phyloP scores from a whole-genome alignment of 2,113 vertebrate species.

The Ptyas mucosa region DNA sequence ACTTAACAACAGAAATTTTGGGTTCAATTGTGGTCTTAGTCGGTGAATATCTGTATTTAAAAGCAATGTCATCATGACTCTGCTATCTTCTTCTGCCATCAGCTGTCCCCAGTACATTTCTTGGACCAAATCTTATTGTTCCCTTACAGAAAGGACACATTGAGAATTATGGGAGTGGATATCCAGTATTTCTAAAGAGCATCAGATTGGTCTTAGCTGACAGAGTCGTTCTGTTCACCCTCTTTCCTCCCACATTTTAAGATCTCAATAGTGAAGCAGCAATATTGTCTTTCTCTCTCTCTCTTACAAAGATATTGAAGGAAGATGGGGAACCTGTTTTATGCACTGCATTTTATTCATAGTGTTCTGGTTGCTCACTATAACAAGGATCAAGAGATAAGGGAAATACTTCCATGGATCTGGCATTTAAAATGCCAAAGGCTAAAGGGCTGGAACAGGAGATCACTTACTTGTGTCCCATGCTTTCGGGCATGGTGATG shows the following conservation, averaged over 20 bases:
- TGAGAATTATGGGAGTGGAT: too few species aligned
- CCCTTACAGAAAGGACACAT: too few species aligned
- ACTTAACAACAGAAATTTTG: too few species aligned
- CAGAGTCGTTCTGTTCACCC: background rate
- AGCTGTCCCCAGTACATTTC: background rate
- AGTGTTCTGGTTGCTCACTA: background rate
- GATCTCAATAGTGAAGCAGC: background rate
- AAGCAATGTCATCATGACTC: background rate
- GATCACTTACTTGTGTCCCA: slow-evolving; percentile 87
- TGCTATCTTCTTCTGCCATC: background rate
- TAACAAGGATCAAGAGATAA: background rate
- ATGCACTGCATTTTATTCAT: background rate
- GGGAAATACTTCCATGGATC: background rate
- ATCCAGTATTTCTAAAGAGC: too few species aligned
- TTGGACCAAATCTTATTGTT: background rate
- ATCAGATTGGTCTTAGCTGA: background rate
- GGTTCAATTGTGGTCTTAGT: too few species aligned
- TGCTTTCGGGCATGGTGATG: slow-evolving; percentile 83
- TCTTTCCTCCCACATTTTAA: background rate
- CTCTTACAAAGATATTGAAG: background rate
- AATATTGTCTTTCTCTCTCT: background rate
- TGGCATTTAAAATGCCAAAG: background rate
- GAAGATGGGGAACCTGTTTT: background rate
- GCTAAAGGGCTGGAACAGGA: fast-evolving
- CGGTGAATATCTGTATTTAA: too few species aligned